A percentile compares a stretch with the other conserved stretches of the same genome.
Evolutionary conservation across 2,888 invertebrate genomes (phyloP).

Genomic region (Trissoscelio sp.): DNA sequence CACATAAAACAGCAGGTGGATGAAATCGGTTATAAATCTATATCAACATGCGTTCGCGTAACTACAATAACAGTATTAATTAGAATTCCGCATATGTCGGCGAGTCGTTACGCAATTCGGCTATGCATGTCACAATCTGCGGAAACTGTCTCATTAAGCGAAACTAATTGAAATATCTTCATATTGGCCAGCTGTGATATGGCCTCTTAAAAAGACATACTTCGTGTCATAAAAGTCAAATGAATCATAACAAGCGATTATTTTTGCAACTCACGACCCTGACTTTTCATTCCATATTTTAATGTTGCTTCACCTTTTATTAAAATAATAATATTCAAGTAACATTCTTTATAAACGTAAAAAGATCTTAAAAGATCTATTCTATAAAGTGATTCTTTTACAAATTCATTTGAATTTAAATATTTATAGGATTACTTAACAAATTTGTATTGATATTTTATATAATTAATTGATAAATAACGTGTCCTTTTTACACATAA

Average conservation of each 20-base stretch:
- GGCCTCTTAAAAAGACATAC: constrained; percentile 45
- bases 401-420: too few relatives aligned
- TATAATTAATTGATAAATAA: too few relatives aligned
- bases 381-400: too few relatives aligned
- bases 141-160: constrained; percentile 67
- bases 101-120: constrained; percentile 68
- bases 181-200: constrained; percentile 57
- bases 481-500: not conserved
- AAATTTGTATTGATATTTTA: too few relatives aligned
- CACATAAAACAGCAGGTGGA: constrained; percentile 42
- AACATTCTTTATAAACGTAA: too few relatives aligned
- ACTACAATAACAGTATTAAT: constrained; percentile 66
- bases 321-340: too few relatives aligned
- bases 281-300: not conserved
- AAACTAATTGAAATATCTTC: constrained; percentile 69
- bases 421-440: too few relatives aligned
- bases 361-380: too few relatives aligned
- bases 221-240: constrained; percentile 43
- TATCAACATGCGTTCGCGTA: constrained; percentile 58
- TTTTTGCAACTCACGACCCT: constrained; percentile 2
- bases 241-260: constrained; percentile 32
- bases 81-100: constrained; percentile 64
- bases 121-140: constrained; percentile 62
- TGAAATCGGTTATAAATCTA: constrained; percentile 62
- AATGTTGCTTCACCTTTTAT: too few relatives aligned